Base-by-base conservation (phyloP, 2,797 vertebrate genomes). In the Morelia viridis region DNA sequence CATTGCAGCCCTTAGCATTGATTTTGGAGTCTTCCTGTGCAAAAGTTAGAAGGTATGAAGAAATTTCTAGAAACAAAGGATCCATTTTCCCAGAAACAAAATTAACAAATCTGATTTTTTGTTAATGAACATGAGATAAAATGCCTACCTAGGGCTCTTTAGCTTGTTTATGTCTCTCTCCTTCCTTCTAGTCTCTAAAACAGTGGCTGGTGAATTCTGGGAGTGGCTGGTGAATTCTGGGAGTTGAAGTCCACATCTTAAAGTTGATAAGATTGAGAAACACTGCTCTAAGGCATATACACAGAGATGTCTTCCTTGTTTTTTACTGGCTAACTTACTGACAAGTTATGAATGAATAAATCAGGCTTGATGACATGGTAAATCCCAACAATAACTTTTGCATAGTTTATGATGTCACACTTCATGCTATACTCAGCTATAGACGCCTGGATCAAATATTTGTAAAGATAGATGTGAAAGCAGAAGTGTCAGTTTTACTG, bases 331-430 rank as follows among this genome's bases (percentile, higher is more conserved):
- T 88, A 85, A 84, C 71, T 71, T 64, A 56, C 56, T 85, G 61
- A 57, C 35, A 90, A 83, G 35, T 17, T 41, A 50, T 60, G 19
- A 92, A 88, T 91, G 87, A 68, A 46, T 58, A 84, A 19, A 28
- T 88, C 26, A 8, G 65, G 57, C 12, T 87, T 87, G 92, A 90
- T 90, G 91, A 90, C 91, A 90, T 64, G 84, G 3, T 68, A 58
- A 92, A 90, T 62, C 60, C 41, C 62, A 90, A 92, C 61, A 56
- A 88, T 90, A 62, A 58, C 84, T 87, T 58, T 92, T 90, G 61
- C 76, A 90, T 93, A 31, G 85, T 90, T 92, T 93, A 62, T 93
- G 93, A 93, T 0, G 0, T 80, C 91, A 83, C 68, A 60, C 68
- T 87, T 90, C n/a, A 88, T 19, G 89, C 90, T 56, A 90, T 71